Evolutionary conservation across 2,113 vertebrate genomes (phyloP).

Genomic region (Thalassoma bifasciatum): DNA sequence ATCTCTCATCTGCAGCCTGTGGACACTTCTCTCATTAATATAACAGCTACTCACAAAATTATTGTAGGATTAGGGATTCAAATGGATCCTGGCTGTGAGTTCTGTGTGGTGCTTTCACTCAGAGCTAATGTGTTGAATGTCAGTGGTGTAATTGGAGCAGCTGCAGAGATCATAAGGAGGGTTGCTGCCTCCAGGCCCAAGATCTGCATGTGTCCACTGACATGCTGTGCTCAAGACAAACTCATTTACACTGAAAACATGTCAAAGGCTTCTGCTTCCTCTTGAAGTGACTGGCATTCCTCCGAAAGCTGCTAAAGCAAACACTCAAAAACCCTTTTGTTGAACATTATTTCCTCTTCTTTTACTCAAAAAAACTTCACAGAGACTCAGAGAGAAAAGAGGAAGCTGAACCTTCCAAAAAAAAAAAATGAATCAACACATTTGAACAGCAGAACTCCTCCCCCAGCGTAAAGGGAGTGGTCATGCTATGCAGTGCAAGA

Average conservation of each 20-base stretch:
- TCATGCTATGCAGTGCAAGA: conserved; percentile 43
- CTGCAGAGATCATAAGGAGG: conserved; percentile 14
- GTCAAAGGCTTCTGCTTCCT: background rate
- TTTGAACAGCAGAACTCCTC: conserved; percentile 18
- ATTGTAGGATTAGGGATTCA: conserved; percentile 38
- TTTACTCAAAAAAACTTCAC: background rate
- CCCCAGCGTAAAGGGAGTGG: conserved; percentile 30
- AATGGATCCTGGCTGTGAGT: conserved; percentile 51
- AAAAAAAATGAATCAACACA: conserved; percentile 23
- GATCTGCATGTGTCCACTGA: conserved; percentile 33
- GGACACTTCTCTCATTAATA: conserved; percentile 36
- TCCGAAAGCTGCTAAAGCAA: background rate
- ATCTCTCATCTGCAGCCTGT: conserved; percentile 33
- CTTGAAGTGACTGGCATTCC: background rate
- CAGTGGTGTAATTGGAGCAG: conserved; percentile 61
- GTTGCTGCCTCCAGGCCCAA: conserved; percentile 30
- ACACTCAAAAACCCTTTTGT: background rate
- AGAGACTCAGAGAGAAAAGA: background rate
- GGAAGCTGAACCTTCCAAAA: conserved; percentile 22
- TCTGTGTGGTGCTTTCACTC: conserved; percentile 35
- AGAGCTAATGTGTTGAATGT: conserved; percentile 63
- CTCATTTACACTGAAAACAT: background rate
- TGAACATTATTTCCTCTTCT: background rate
- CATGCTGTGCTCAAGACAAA: conserved; percentile 26
- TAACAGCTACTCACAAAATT: conserved; percentile 54